Base-by-base conservation (phyloP, 1,140 invertebrate genomes). In the Oscheius sp. region DNA sequence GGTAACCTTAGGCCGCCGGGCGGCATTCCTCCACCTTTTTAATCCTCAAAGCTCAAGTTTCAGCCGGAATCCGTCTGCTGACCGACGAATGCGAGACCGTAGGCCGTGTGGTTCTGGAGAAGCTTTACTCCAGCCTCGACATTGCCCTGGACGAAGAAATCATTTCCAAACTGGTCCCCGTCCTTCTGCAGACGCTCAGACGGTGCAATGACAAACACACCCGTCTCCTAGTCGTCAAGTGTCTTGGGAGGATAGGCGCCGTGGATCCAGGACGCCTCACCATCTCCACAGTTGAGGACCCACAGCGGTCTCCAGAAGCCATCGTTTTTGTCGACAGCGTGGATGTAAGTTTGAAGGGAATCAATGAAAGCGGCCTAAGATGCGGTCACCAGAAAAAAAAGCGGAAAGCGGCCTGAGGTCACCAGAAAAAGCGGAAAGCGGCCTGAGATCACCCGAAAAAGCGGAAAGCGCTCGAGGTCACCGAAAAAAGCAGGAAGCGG, bases 181-280 rank as follows among this genome's bases (percentile, higher is more conserved):
- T 32, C 18, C 66, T 68, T 7, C 46, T 68, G 15, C 66, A 68
- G 20, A 61, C 66, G 15, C 26, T 68, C 10, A 34, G 66, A 20
- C n/a, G 26, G 15, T 58, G 66, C 28, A n/a, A 4, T 26, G 52
- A 68, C 1, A 18, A 23, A 28, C 1, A 52, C 3, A 42, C 38
- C 3, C 20, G 52, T 26, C 7, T 64, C 7, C 38, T 49, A 3
- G 35, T 49, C 3, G 46, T 42, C 3, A 68, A 23, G 26, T 68
- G 66, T 31, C 7, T 68, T 0, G 66, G 66, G 18, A 15, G 45
- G 32, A 0, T 68, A 20, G 66, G 66, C 4, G 55, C 66, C 4
- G 52, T 68, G 23, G 66, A 68, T 49, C 66, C 66, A 20, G 66
- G 66, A 10, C 20, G 66, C 13, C 29, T 68, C 18, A 34, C n/a